These are phyloP conservation scores for Acanthacorydalis orientalis DNA, from an alignment of 2,888 invertebrate species.

Conservation along the genomic window DNA sequence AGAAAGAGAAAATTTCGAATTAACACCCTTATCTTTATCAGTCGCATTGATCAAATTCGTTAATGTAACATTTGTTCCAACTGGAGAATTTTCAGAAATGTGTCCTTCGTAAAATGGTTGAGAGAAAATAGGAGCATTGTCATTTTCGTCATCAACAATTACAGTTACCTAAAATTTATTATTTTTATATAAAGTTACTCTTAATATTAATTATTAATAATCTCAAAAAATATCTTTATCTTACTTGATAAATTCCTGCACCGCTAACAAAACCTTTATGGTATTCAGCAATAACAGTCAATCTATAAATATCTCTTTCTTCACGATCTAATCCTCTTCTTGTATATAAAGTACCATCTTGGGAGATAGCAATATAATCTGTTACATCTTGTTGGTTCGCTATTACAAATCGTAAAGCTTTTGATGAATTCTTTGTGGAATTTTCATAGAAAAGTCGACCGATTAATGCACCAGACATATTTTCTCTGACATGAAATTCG, in stretches of 20 bases:
- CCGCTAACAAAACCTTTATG: conserved; percentile 46
- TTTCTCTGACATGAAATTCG: conserved; percentile 61
- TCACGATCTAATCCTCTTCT: conserved; percentile 63
- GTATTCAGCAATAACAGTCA: conserved; percentile 68
- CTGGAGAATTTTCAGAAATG: conserved; percentile 59
- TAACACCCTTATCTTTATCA: conserved; percentile 53
- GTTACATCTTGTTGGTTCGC: conserved; percentile 71
- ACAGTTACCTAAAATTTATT: conserved; percentile 42
- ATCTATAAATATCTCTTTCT: conserved; percentile 48
- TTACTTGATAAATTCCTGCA: conserved; percentile 58
- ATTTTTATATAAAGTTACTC: too few species aligned
- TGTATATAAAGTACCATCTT: conserved; percentile 66
- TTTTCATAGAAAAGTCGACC: conserved; percentile 51
- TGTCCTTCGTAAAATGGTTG: conserved; percentile 52
- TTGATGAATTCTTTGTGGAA: conserved; percentile 22
- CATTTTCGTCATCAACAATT: conserved; percentile 72
- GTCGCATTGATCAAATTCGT: conserved; percentile 48
- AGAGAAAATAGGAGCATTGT: conserved; percentile 70
- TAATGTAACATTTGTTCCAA: conserved; percentile 52
- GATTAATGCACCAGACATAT: conserved; percentile 52
- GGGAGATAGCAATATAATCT: conserved; percentile 59
- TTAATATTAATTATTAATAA: not conserved
- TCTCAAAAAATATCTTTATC: too few species aligned
- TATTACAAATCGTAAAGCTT: conserved; percentile 52
- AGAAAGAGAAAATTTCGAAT: conserved; percentile 50